These are phyloP conservation scores for Coptodon bakossiorum DNA, from an alignment of 2,113 vertebrate species.

Conservation along the genomic window DNA sequence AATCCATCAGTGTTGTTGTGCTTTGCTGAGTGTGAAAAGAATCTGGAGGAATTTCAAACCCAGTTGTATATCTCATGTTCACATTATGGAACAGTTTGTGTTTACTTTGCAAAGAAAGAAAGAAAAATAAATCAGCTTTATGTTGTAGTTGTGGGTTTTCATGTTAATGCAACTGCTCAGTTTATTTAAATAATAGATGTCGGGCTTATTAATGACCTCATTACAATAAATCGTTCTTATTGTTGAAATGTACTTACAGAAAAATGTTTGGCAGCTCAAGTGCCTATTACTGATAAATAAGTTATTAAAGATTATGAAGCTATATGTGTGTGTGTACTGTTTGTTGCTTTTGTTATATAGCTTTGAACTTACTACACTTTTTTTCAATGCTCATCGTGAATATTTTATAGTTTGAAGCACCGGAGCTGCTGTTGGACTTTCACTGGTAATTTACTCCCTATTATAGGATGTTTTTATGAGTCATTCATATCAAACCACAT, in stretches of 20 bases:
- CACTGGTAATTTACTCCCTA: not conserved
- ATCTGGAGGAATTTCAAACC: not conserved
- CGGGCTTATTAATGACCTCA: not conserved
- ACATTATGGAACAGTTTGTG: not conserved
- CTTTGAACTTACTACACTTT: not conserved
- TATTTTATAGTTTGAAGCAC: not conserved
- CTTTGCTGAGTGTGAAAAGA: not conserved
- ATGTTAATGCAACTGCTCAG: not conserved
- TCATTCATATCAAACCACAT: not conserved
- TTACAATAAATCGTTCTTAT: not conserved
- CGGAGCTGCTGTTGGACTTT: not conserved
- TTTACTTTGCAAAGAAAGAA: not conserved
- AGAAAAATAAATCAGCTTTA: not conserved
- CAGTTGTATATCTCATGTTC: accelerated
- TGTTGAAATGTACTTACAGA: not conserved
- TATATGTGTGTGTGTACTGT: not conserved
- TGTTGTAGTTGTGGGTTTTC: not conserved
- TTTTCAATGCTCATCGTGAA: not conserved
- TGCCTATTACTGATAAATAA: not conserved
- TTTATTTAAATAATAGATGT: not conserved
- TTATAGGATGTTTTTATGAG: not conserved
- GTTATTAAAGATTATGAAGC: not conserved
- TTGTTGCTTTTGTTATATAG: not conserved
- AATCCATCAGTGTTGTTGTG: not conserved
- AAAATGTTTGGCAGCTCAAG: not conserved